These are phyloP conservation scores for Cromileptes altivelis DNA, from an alignment of 2,113 vertebrate genomes.

Conservation along the genomic window DNA sequence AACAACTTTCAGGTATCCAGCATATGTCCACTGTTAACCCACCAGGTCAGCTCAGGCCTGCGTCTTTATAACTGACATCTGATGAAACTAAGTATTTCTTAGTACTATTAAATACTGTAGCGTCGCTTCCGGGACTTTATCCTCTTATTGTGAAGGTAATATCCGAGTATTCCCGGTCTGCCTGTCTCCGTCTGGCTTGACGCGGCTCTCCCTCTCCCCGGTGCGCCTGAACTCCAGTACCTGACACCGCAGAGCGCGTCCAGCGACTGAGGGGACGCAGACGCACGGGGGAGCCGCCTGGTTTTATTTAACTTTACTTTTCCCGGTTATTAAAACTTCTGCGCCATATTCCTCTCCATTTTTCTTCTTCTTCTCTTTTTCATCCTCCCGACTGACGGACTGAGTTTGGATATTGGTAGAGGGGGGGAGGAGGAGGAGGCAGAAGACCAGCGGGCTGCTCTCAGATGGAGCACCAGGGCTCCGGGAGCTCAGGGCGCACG, in stretches of 20 bases:
- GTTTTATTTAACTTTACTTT: slow-evolving; percentile 68
- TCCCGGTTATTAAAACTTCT: slow-evolving; percentile 56
- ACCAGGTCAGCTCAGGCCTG: not conserved
- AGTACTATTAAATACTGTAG: too few species aligned
- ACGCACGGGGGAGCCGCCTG: slow-evolving; percentile 42
- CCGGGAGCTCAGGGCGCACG: slow-evolving; percentile 76
- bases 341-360: slow-evolving; percentile 2
- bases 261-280: slow-evolving; percentile 62
- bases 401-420: slow-evolving; percentile 71
- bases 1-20: not conserved
- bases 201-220: slow-evolving; percentile 62
- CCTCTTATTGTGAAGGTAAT: slow-evolving; percentile 69
- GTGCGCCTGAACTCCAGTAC: slow-evolving; percentile 79
- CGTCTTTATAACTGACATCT: too few species aligned
- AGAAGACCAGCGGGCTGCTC: slow-evolving; percentile 68
- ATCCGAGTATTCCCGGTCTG: slow-evolving; percentile 7
- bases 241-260: slow-evolving; percentile 75
- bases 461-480: slow-evolving; percentile 78
- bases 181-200: slow-evolving; percentile 54
- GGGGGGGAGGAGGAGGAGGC: slow-evolving; percentile 52
- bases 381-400: slow-evolving; percentile 45
- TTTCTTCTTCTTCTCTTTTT: not conserved
- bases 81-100: not conserved
- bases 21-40: too few species aligned
- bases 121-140: slow-evolving; percentile 37